phyloP scores from a whole-genome alignment of 2,888 invertebrate genomes.

The Plemyria rubiginata region DNA sequence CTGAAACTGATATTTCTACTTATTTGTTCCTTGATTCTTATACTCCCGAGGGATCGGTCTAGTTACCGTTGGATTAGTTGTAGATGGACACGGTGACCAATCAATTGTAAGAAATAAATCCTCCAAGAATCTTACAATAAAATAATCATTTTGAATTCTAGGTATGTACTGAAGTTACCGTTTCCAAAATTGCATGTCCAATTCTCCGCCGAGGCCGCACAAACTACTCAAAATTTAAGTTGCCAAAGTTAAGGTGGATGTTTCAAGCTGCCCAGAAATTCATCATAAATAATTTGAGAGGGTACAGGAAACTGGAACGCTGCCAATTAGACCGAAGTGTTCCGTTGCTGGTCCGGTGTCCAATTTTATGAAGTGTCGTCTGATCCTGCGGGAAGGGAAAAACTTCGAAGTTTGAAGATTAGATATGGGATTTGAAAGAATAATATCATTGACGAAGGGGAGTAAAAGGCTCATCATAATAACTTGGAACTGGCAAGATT shows the following conservation, averaged over 20 bases:
- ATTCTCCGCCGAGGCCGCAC: neutral
- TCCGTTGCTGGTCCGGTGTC: conserved; percentile 47
- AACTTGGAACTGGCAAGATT: too few species aligned
- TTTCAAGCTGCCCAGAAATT: conserved; percentile 42
- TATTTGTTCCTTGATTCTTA: too few species aligned
- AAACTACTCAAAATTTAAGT: conserved; percentile 32
- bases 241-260: conserved; percentile 37
- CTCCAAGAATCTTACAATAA: neutral
- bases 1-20: too few species aligned
- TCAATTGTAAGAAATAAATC: too few species aligned
- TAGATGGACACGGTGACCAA: too few species aligned
- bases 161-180: too few species aligned
- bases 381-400: conserved; percentile 38
- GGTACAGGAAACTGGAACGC: conserved; percentile 51
- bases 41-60: too few species aligned
- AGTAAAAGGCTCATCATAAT: too few species aligned
- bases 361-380: conserved; percentile 47
- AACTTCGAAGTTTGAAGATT: conserved; percentile 42
- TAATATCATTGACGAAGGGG: conserved; percentile 23
- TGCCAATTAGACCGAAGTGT: conserved; percentile 58
- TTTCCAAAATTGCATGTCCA: conserved; percentile 5
- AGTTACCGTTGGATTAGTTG: too few species aligned
- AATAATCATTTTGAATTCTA: neutral
- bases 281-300: conserved; percentile 59
- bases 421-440: conserved; percentile 36